phyloP scores from a whole-genome alignment of 1,140 invertebrate genomes.

The Thereuonema tuberculata region DNA sequence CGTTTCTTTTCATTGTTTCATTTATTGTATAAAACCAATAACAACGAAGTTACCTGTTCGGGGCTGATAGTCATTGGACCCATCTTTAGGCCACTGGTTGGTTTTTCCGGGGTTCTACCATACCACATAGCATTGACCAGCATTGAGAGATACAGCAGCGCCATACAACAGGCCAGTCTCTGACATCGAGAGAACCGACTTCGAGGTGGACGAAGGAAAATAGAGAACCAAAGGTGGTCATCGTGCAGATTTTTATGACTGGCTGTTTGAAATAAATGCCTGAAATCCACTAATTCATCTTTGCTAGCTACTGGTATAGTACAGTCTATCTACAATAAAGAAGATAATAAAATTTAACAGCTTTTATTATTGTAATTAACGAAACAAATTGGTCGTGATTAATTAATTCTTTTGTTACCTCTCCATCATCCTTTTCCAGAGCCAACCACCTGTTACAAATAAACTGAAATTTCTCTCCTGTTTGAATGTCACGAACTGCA shows the following conservation, averaged over 20 bases:
- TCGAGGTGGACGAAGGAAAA: conserved; percentile 39
- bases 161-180: conserved; percentile 40
- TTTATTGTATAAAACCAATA: too few species aligned
- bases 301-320: conserved; percentile 39
- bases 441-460: conserved; percentile 41
- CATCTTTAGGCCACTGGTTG: conserved; percentile 27
- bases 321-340: conserved; percentile 33
- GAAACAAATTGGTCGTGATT: not conserved
- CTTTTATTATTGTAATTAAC: not conserved
- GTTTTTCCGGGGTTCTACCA: conserved; percentile 22
- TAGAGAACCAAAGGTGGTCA: conserved; percentile 43
- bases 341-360: not conserved
- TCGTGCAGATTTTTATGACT: conserved; percentile 37
- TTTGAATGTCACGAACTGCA: conserved; percentile 39
- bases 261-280: conserved; percentile 36
- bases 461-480: conserved; percentile 38
- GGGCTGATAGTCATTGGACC: conserved; percentile 34
- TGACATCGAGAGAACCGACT: conserved; percentile 39
- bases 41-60: conserved; percentile 20
- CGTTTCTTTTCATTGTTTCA: too few species aligned
- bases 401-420: conserved; percentile 16
- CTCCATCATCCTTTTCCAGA: conserved; percentile 41
- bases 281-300: conserved; percentile 34
- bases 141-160: conserved; percentile 41
- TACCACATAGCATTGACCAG: conserved; percentile 44